phyloP scores from a whole-genome alignment of 2,888 invertebrate species.

The Allophyes oxyacanthae region DNA sequence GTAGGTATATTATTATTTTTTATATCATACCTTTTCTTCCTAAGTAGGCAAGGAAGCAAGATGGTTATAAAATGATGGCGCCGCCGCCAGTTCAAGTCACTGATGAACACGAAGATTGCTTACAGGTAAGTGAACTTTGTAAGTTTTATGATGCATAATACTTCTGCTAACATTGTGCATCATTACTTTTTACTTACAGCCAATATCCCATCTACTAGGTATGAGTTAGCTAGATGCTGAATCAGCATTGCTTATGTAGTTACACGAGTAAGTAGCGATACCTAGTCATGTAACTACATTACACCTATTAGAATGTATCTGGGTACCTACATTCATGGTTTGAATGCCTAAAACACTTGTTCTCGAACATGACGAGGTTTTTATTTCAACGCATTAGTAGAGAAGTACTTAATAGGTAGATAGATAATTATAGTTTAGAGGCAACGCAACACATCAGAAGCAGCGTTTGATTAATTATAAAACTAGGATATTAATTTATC shows the following conservation, averaged over 20 bases:
- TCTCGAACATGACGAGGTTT: not conserved
- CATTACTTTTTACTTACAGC: constrained; percentile 45
- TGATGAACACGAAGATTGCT: constrained; percentile 39
- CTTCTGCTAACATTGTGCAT: constrained; percentile 36
- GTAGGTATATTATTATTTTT: no score
- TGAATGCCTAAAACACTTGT: not conserved
- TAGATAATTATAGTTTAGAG: no score
- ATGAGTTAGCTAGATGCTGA: constrained; percentile 5
- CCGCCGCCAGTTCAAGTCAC: constrained; percentile 11
- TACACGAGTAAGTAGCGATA: constrained; percentile 3
- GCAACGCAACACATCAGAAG: no score
- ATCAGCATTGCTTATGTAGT: no score
- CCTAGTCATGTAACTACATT: constrained; percentile 3
- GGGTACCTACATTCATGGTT: not conserved
- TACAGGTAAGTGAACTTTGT: constrained; percentile 36
- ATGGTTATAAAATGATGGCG: no score
- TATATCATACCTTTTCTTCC: no score
- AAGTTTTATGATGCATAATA: constrained; percentile 48
- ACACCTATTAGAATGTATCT: not conserved
- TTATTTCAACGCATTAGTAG: not conserved
- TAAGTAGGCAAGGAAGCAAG: no score
- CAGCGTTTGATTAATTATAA: no score
- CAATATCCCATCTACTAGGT: constrained; percentile 20
- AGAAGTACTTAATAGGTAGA: no score
- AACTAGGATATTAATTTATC: no score